A percentile compares a stretch with the other conserved stretches of the same genome.
phyloP scores from a whole-genome alignment of 1,140 invertebrate species.

The Lamellibrachia luymesi region DNA sequence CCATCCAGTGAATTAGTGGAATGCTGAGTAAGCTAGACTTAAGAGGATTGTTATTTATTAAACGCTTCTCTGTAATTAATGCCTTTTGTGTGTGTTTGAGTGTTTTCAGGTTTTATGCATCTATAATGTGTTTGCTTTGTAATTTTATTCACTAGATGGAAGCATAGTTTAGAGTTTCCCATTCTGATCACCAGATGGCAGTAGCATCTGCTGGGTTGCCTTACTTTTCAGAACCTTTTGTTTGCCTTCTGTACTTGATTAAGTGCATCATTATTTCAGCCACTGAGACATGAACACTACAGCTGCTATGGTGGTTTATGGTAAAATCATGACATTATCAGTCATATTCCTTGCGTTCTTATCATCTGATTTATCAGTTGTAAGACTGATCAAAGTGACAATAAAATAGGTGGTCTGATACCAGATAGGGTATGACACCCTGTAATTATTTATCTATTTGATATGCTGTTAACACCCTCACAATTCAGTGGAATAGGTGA shows the following conservation, averaged over 20 bases:
- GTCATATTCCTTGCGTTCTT: background rate
- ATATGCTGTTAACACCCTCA: background rate
- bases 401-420: background rate
- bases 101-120: background rate
- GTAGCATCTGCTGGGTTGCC: background rate
- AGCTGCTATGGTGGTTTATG: background rate
- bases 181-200: background rate
- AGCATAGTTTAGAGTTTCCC: background rate
- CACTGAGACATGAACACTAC: background rate
- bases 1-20: too few relatives aligned
- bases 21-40: too few relatives aligned
- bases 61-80: too few relatives aligned
- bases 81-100: too few relatives aligned
- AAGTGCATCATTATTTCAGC: background rate
- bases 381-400: background rate
- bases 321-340: background rate
- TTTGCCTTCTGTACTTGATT: background rate
- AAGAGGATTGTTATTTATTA: too few relatives aligned
- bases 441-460: background rate
- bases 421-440: background rate
- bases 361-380: background rate
- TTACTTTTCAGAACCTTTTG: background rate
- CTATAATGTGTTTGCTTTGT: background rate
- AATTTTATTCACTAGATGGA: background rate
- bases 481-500: background rate